Evolutionary conservation across 2,888 invertebrate species (phyloP), one percentile per base, ranked within the genome.

Genomic region (Hypomecis punctinalis): DNA sequence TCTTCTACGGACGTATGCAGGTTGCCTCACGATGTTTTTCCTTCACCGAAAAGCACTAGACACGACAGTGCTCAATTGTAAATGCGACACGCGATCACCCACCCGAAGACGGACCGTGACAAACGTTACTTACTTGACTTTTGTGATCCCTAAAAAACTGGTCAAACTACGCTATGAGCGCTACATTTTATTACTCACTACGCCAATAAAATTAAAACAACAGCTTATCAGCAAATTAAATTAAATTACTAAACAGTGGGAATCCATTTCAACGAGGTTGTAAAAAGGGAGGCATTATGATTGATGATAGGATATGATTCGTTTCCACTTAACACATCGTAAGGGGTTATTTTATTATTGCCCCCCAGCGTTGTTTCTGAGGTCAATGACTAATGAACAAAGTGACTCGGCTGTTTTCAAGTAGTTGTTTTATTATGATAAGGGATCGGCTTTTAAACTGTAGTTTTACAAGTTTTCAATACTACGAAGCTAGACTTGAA

Each of bases 281-380:
- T 75, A 76, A 81, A 83, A 80, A 82, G 86, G 86, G 86, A 82
- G 80, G 80, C 82, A 90, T 89, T 85, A 91, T 92, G 92, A 93
- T 93, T 92, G 86, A 93, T 93, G 91, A 88, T 89, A 80, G 84
- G 80, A 88, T 88, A 89, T 86, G 88, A 91, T 91, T 89, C 90
- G 84, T 85, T 88, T 88, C 91, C 91, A 93, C 91, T 92, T 91
- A 91, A 88, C 90, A 88, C 89, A 84, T 86, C 83, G 85, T 88
- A 87, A 88, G 89, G 90, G 91, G 90, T 90, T 88, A 90, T 91
- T 91, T 90, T 88, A 90, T 90, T 88, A 91, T 90, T 87, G 83
- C 86, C 83, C 83, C 80, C 79, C 74, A 72, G 73, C 86, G 82
- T 82, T 87, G 89, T 86, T 89, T 53, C 80, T 82, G 84, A 86